Evolutionary conservation across 2,797 vertebrate species (phyloP).

Genomic region (Cossypha heuglini): DNA sequence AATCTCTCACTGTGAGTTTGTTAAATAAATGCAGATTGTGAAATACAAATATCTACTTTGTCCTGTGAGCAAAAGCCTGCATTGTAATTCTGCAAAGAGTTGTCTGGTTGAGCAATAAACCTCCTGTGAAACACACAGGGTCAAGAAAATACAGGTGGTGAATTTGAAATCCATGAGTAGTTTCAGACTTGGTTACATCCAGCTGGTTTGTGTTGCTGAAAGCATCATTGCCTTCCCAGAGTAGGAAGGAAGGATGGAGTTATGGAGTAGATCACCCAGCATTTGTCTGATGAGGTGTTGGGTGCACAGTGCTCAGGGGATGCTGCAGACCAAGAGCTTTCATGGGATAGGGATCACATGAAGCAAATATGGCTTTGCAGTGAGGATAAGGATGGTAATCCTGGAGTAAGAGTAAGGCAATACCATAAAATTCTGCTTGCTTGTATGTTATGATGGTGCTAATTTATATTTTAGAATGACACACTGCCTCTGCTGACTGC

Average conservation of each 20-base stretch:
- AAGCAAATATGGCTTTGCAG: neutral
- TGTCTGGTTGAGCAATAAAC: neutral
- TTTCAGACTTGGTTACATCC: neutral
- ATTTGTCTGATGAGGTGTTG: neutral
- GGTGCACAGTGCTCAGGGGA: neutral
- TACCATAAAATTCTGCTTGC: neutral
- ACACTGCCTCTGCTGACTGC: neutral
- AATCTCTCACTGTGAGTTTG: neutral
- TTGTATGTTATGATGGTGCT: neutral
- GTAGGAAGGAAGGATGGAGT: neutral
- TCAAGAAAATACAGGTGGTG: neutral
- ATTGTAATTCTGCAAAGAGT: neutral
- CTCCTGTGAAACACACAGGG: neutral
- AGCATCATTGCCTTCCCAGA: neutral
- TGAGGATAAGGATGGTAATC: neutral
- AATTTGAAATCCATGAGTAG: neutral
- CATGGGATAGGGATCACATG: neutral
- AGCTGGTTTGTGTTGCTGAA: neutral
- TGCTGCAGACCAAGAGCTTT: neutral
- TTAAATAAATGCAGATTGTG: neutral
- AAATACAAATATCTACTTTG: slow-evolving; percentile 23
- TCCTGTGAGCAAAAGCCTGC: neutral
- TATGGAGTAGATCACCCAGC: neutral
- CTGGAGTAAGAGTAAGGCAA: neutral
- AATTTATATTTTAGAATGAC: neutral